phyloP scores from a whole-genome alignment of 2,113 vertebrate species.

The Chaetops frenatus region DNA sequence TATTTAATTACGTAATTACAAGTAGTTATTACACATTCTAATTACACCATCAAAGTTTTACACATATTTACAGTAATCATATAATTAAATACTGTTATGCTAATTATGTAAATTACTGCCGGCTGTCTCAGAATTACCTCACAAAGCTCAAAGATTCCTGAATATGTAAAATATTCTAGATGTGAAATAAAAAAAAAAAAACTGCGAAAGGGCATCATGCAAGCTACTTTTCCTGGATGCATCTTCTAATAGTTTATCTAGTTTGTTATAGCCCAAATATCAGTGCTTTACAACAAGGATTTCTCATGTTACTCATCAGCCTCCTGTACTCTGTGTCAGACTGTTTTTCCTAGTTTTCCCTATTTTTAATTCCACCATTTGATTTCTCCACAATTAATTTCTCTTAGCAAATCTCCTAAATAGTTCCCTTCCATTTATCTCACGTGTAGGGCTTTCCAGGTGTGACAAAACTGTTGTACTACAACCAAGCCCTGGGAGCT shows the following conservation, averaged over 20 bases:
- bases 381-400: background rate
- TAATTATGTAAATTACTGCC: conserved; percentile 56
- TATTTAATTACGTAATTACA: conserved; percentile 47
- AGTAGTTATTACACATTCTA: conserved; percentile 41
- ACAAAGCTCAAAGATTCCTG: background rate
- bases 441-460: background rate
- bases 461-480: background rate
- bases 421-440: background rate
- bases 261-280: background rate
- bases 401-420: background rate
- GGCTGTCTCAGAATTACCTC: conserved; percentile 27
- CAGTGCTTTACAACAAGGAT: background rate
- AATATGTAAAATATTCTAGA: background rate
- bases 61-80: conserved; percentile 55
- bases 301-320: background rate
- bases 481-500: fast-evolving
- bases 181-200: background rate
- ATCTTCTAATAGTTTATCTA: background rate
- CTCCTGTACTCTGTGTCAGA: background rate
- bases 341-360: background rate
- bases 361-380: background rate
- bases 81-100: conserved; percentile 46
- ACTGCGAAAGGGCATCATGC: background rate
- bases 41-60: conserved; percentile 32
- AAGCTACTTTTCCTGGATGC: background rate